Conservation (phyloP, 1,140 invertebrate species). For the Colletes gigas region DNA sequence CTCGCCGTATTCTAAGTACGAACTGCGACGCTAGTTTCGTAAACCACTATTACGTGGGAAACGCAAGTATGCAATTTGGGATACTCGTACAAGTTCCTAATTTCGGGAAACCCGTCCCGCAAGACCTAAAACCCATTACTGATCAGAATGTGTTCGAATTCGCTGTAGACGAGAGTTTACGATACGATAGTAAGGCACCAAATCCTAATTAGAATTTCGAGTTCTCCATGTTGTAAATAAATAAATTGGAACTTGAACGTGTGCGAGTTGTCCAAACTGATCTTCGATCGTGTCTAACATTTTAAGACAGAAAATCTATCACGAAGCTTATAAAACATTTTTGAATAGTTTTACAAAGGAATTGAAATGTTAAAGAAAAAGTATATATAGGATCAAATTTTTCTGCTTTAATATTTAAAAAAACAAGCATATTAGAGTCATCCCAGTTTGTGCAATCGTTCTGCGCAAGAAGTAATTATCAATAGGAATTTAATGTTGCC, state of each 20-base stretch:
- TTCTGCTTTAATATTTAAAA: too few relatives aligned
- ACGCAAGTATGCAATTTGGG: conserved; percentile 20
- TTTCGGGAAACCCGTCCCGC: conserved; percentile 29
- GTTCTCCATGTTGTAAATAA: background rate
- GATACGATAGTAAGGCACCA: background rate
- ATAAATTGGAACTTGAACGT: background rate
- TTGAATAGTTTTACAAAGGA: too few relatives aligned
- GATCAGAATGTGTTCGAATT: conserved; percentile 30
- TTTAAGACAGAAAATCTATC: too few relatives aligned
- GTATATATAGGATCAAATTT: too few relatives aligned
- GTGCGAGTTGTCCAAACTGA: too few relatives aligned
- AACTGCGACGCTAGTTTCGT: background rate
- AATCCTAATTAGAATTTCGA: conserved; percentile 34
- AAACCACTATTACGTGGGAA: background rate
- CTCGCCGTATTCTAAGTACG: background rate
- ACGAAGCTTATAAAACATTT: too few relatives aligned
- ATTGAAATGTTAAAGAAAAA: too few relatives aligned
- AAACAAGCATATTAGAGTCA: too few relatives aligned
- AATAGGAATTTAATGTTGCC: background rate
- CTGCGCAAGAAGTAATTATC: too few relatives aligned
- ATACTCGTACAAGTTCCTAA: conserved; percentile 32
- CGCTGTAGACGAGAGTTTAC: conserved; percentile 27
- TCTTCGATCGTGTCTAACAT: too few relatives aligned
- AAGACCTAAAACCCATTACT: conserved; percentile 43
- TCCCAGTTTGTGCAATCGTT: too few relatives aligned